Percentiles rank a stretch among this genome's conserved stretches.
Conservation (phyloP, 2,113 vertebrate species). For the Ardeotis arabs region DNA sequence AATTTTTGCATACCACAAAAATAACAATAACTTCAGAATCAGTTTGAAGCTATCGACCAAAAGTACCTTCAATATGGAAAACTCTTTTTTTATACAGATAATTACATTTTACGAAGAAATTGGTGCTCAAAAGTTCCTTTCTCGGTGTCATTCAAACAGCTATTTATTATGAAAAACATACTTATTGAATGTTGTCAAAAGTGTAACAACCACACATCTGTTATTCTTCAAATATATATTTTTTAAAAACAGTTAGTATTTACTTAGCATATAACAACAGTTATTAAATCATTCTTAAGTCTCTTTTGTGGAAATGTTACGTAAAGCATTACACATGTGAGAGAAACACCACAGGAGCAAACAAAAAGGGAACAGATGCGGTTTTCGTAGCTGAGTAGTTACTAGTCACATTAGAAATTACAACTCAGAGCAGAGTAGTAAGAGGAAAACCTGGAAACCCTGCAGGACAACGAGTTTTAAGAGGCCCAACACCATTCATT, state of each 20-base stretch:
- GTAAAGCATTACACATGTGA: neutral
- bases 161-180: constrained; percentile 17
- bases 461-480: neutral
- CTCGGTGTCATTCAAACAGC: neutral
- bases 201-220: constrained; percentile 14
- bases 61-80: neutral
- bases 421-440: neutral
- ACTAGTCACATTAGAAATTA: neutral
- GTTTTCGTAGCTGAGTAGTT: neutral
- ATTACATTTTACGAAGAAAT: neutral
- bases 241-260: constrained; percentile 32
- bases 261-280: constrained; percentile 22
- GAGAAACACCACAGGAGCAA: neutral
- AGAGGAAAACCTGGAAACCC: neutral
- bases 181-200: neutral
- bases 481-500: accelerated
- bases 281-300: constrained; percentile 15
- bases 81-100: neutral
- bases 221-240: constrained; percentile 11
- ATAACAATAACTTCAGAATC: neutral
- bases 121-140: neutral
- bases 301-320: neutral
- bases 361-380: neutral
- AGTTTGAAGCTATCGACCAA: neutral
- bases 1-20: neutral